Conservation (phyloP, 2,113 vertebrate species). For the Notothenia coriiceps region DNA sequence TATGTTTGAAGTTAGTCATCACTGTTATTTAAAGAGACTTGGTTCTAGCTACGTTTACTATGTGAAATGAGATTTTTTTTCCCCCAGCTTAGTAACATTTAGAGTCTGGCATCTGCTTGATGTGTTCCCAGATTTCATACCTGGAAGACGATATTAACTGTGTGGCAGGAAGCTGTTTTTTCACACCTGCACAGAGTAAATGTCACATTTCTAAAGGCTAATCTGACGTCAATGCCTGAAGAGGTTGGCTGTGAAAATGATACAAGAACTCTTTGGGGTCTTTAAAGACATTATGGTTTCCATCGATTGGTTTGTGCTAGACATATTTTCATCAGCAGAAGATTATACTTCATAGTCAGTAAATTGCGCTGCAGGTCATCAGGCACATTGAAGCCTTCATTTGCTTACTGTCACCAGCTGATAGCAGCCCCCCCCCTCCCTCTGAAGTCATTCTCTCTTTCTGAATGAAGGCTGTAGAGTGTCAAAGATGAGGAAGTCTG, state of each 20-base stretch:
- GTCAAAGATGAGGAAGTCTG: constrained; percentile 65
- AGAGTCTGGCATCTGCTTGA: not conserved
- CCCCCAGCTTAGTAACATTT: constrained; percentile 15
- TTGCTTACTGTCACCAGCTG: constrained; percentile 63
- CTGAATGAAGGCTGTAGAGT: constrained; percentile 60
- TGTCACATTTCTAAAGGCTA: constrained; percentile 21
- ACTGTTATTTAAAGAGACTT: constrained; percentile 8
- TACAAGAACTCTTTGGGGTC: not conserved
- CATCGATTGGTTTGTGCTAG: not conserved
- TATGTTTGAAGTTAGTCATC: constrained; percentile 25
- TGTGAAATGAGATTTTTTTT: not conserved
- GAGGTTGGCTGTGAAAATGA: not conserved
- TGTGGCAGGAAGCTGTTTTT: constrained; percentile 10
- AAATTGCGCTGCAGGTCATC: constrained; percentile 4
- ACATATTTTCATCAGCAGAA: not conserved
- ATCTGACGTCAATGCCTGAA: not conserved
- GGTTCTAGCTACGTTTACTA: constrained; percentile 4
- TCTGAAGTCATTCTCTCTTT: constrained; percentile 18
- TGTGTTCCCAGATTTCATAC: constrained; percentile 19
- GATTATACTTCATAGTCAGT: constrained; percentile 2
- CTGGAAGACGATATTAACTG: constrained; percentile 20
- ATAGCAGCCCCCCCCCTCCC: constrained; percentile 11
- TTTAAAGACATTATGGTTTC: not conserved
- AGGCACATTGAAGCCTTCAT: constrained; percentile 44
- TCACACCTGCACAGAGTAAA: constrained; percentile 9